Base-by-base conservation (phyloP, 2,113 vertebrate genomes). In the Hiodon alosoides region DNA sequence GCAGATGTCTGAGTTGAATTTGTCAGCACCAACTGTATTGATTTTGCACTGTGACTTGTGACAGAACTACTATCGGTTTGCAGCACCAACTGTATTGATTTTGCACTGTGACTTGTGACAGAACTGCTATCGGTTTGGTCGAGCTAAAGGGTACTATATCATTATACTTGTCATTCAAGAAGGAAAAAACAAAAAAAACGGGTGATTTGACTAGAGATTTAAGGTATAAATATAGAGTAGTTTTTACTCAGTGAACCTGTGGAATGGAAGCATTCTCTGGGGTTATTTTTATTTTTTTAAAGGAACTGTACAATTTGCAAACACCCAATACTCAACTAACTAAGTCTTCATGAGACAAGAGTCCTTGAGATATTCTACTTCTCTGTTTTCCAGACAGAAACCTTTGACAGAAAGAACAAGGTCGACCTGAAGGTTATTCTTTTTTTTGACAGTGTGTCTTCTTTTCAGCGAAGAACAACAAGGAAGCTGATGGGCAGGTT, bases 1-100 rank as follows among this genome's bases (percentile, higher is more conserved):
- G 69, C 54, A 60, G 70, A 59, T 46, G 1, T 50, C 50, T 71
- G 60, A 71, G 58, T 71, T 71, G 57, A 59, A 54, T 71, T 71
- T 62, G 58, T 71, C 60, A 57, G 58, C 57, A 60, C 57, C 31
- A 48, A 7, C 48, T 67, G 31, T 47, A 46, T n/a, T 9, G 65
- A 47, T 46, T 51, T 68, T 14, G 47, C 55, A 17, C 70, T 71
- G 31, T 58, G 70, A 71, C 46, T n/a, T 60, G 8, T 67, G 17
- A 48, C 65, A 67, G 65, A 14, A 13, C 70, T 55, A 17, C 55
- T 60, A 71, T 71, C 70, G 48, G 31, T 60, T 57, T 14, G 70
- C 54, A 57, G 54, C 54, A 57, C 54, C 54, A 1, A 7, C 5
- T 57, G 5, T 71, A 71, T 71, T 71, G 70, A 71, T 58, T 47